Evolutionary conservation across 2,797 vertebrate genomes (phyloP).

Genomic region (Falco concolor): DNA sequence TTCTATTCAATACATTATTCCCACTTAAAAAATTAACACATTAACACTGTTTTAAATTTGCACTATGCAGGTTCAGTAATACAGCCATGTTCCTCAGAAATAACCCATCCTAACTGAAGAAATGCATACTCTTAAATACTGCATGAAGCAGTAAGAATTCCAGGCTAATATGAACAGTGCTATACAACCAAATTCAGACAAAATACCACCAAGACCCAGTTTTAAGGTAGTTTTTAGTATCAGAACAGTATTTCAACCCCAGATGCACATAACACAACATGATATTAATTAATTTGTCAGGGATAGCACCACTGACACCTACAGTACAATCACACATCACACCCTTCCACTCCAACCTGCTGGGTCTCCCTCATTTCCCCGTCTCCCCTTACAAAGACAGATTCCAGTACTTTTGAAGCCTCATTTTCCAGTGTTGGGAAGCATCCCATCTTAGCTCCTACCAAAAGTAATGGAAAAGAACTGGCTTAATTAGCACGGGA

Average conservation of each 20-base stretch:
- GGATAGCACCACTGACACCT: background rate
- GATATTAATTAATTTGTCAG: background rate
- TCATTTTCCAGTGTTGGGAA: background rate
- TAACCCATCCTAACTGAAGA: background rate
- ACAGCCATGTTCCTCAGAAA: background rate
- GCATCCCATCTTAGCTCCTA: background rate
- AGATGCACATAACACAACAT: background rate
- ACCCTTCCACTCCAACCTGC: background rate
- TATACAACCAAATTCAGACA: background rate
- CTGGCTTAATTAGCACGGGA: background rate
- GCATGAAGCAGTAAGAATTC: background rate
- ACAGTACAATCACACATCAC: too few relatives aligned
- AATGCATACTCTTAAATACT: background rate
- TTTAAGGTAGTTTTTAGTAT: background rate
- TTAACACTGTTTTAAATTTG: background rate
- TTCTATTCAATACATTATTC: background rate
- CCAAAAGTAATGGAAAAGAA: background rate
- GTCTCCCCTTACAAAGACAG: background rate
- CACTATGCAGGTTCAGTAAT: background rate
- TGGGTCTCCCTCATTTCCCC: background rate
- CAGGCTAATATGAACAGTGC: background rate
- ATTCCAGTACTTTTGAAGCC: background rate
- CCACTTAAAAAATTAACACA: background rate
- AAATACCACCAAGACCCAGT: background rate
- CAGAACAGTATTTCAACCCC: background rate